A percentile compares a stretch with the other conserved stretches of the same genome.
Evolutionary conservation across 2,113 vertebrate species (phyloP).

Genomic region (Haemorhous mexicanus): DNA sequence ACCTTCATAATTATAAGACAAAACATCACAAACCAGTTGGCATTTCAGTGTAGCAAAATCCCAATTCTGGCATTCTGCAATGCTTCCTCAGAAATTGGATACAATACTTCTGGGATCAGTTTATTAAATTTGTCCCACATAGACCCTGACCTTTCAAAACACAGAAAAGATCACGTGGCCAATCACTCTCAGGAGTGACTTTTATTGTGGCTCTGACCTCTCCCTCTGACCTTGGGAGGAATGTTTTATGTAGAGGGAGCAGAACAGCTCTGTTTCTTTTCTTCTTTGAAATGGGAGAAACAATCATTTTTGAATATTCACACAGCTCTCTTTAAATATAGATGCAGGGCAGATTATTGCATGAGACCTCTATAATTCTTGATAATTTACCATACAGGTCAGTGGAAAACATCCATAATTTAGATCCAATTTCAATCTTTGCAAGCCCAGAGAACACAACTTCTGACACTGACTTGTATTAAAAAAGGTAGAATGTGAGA

Average conservation of each 20-base stretch:
- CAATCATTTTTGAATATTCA: neutral
- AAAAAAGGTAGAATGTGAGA: neutral
- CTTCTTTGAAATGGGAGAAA: neutral
- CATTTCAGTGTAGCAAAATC: slow-evolving; percentile 34
- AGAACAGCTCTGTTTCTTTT: neutral
- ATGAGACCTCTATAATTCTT: neutral
- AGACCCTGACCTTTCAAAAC: slow-evolving; percentile 58
- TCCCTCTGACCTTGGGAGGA: slow-evolving; percentile 38
- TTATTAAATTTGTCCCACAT: slow-evolving; percentile 62
- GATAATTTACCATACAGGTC: slow-evolving; percentile 22
- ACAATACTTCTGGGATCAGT: slow-evolving; percentile 28
- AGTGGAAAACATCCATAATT: slow-evolving; percentile 31
- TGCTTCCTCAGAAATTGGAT: slow-evolving; percentile 17
- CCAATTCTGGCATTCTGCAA: neutral
- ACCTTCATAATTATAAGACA: slow-evolving; percentile 28
- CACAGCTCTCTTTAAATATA: slow-evolving; percentile 3
- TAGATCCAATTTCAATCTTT: slow-evolving; percentile 25
- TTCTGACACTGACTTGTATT: neutral
- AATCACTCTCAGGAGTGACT: slow-evolving; percentile 31
- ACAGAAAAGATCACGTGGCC: slow-evolving; percentile 24
- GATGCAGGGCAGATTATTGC: neutral
- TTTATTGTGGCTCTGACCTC: slow-evolving; percentile 27
- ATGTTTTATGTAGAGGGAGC: neutral
- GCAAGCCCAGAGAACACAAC: neutral
- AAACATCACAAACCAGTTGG: slow-evolving; percentile 6